A percentile compares a stretch with the other conserved stretches of the same genome.
These are phyloP conservation scores for Marmota monax DNA, from an alignment of 2,113 vertebrate genomes.

Conservation along the genomic window DNA sequence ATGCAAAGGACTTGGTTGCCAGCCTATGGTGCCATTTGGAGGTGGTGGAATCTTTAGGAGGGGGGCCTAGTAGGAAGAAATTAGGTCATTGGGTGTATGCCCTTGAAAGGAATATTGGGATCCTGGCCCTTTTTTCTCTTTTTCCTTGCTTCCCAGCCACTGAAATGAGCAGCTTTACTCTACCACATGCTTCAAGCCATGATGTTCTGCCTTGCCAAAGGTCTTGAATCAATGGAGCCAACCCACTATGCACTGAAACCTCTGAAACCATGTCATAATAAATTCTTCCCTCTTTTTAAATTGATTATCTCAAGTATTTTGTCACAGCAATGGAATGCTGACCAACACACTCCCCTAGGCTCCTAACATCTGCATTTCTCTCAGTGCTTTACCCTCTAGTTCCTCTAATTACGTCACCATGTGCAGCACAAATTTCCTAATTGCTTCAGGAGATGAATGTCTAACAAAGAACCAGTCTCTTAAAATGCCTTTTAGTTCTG, in stretches of 20 bases:
- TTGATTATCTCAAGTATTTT: neutral
- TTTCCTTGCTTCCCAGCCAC: neutral
- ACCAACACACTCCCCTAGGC: neutral
- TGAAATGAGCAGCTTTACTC: neutral
- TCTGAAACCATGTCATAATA: neutral
- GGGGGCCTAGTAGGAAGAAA: neutral
- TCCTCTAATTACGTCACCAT: neutral
- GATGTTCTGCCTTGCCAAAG: neutral
- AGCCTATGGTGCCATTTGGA: neutral
- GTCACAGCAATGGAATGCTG: neutral
- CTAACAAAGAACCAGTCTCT: constrained; percentile 51
- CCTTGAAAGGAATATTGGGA: neutral
- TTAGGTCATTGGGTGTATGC: neutral
- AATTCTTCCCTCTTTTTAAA: neutral
- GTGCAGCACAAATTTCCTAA: constrained; percentile 55
- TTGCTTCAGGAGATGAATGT: constrained; percentile 35
- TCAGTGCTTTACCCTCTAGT: neutral
- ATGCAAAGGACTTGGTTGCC: neutral
- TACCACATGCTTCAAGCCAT: neutral
- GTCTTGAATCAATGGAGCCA: neutral
- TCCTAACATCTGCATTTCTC: neutral
- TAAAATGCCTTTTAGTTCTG: constrained; percentile 45
- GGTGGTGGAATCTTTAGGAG: neutral
- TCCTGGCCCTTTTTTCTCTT: neutral
- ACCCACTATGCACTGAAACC: neutral